Evolutionary conservation across 2,888 invertebrate species (phyloP), one percentile per base, ranked within the genome.

Genomic region (Coenonympha glycerion): DNA sequence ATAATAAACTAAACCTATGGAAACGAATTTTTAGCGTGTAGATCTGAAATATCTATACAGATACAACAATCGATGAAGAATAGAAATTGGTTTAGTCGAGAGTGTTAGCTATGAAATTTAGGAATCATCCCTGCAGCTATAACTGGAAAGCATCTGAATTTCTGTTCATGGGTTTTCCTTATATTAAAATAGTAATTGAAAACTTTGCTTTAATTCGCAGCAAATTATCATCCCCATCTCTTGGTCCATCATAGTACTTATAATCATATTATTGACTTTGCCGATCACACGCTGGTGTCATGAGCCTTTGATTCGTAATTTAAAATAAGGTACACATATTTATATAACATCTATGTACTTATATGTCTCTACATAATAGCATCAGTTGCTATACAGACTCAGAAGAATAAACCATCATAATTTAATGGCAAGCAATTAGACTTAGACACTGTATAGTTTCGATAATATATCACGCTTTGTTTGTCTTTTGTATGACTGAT

Each of bases 401-500:
- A 28, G 16, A 41, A 41, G 41, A 41, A 41, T 42, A 13, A 42
- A 31, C 5, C 31, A 13, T 18, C 16, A 34, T 19, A 34, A 31
- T 34, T 22, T 16, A 24, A 34, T 22, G 24, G 6, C 6, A 24
- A 11, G 34, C 24, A 18, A 45, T 45, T 34, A 34, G 13, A 49
- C 34, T 28, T 28, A 28, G 26, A 46, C 53, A 45, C 24, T 30
- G 24, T n/a, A n/a, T n/a, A n/a, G n/a, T 33, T 26, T 8, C 22
- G 13, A 44, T 33, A 39, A 45, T 47, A 40, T 53, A 56, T 42
- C 52, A 49, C 49, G 54, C 58, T 59, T 59, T 40, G 56, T 58
- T 56, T 56, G 52, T 59, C 47, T 52, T 58, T 56, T 56, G 52
- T 59, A 48, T 52, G 37, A 47, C 47, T 62, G 57, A 60, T 63